Percentiles rank a stretch among this genome's conserved stretches.
Conservation (phyloP, 1,140 invertebrate genomes). For the Acromyrmex echinatior region DNA sequence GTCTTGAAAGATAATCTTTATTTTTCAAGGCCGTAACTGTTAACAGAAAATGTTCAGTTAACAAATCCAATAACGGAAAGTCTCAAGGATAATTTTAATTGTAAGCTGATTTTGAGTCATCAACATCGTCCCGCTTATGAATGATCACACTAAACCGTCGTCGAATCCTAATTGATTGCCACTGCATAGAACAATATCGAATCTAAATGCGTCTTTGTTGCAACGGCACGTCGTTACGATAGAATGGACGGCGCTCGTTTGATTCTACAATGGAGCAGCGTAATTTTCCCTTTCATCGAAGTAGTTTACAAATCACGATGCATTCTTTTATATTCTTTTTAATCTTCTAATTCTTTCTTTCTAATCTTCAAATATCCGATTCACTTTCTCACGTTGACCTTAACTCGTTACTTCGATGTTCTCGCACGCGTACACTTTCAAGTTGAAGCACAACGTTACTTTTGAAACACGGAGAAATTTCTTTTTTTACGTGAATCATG, state of each 20-base stretch:
- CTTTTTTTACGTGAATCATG: not conserved
- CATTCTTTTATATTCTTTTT: not conserved
- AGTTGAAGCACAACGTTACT: not conserved
- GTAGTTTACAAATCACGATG: not conserved
- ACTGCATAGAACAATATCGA: slow-evolving; percentile 12
- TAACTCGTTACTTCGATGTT: not conserved
- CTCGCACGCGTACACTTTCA: not conserved
- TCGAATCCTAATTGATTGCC: slow-evolving; percentile 42
- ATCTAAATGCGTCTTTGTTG: not conserved
- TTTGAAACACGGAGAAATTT: not conserved
- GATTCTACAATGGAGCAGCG: not conserved
- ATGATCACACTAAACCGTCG: slow-evolving; percentile 17
- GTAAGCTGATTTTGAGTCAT: slow-evolving; percentile 18
- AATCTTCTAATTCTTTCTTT: not conserved
- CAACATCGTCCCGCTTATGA: slow-evolving; percentile 22
- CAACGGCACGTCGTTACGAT: slow-evolving; percentile 15
- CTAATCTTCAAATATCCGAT: not conserved
- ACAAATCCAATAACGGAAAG: slow-evolving; percentile 20
- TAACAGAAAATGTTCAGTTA: slow-evolving; percentile 44
- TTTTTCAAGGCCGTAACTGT: slow-evolving; percentile 29
- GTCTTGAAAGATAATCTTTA: not conserved
- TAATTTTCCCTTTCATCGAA: not conserved
- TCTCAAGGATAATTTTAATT: slow-evolving; percentile 37
- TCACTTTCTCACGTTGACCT: not conserved
- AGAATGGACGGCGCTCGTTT: not conserved